These are phyloP conservation scores for Tympanoctomys barrerae DNA, from an alignment of 2,797 vertebrate species.

Conservation along the genomic window DNA sequence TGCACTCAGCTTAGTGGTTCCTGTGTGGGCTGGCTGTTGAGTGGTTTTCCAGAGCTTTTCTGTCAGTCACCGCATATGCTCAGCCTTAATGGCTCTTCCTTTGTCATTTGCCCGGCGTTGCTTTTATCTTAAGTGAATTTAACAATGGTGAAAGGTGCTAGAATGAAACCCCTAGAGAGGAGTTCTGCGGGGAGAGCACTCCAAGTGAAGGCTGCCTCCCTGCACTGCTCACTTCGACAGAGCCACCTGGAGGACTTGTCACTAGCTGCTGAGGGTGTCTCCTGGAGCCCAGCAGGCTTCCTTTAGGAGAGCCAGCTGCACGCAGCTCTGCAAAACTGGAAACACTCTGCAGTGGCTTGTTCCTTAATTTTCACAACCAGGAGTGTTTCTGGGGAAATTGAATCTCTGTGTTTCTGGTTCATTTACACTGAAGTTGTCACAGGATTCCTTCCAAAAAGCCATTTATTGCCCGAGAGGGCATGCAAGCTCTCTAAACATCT, in stretches of 20 bases:
- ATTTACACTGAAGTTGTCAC: slow-evolving; percentile 70
- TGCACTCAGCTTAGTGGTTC: not conserved
- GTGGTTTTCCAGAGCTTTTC: not conserved
- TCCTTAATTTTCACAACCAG: slow-evolving; percentile 43
- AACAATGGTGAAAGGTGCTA: slow-evolving; percentile 70
- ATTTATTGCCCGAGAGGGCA: slow-evolving; percentile 35
- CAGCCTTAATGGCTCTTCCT: slow-evolving; percentile 60
- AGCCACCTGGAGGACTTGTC: not conserved
- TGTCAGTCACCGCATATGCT: slow-evolving; percentile 59
- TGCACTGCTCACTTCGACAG: not conserved
- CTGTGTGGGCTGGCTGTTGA: slow-evolving; percentile 46
- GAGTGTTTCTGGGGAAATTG: slow-evolving; percentile 52
- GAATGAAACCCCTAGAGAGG: slow-evolving; percentile 50
- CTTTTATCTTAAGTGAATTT: slow-evolving; percentile 74
- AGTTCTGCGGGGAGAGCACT: slow-evolving; percentile 42
- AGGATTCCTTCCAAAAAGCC: slow-evolving; percentile 63
- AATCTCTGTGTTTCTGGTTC: slow-evolving; percentile 67
- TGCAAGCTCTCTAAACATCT: slow-evolving; percentile 46
- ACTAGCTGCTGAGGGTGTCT: not conserved
- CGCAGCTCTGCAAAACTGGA: not conserved
- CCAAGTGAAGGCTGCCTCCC: not conserved
- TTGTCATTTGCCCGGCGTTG: slow-evolving; percentile 63
- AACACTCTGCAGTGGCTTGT: slow-evolving; percentile 26
- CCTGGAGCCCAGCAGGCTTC: not conserved
- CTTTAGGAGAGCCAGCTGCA: not conserved